Percentiles rank a stretch among this genome's conserved stretches.
Conservation (phyloP, 2,113 vertebrate species). For the Trogon melanurus region DNA sequence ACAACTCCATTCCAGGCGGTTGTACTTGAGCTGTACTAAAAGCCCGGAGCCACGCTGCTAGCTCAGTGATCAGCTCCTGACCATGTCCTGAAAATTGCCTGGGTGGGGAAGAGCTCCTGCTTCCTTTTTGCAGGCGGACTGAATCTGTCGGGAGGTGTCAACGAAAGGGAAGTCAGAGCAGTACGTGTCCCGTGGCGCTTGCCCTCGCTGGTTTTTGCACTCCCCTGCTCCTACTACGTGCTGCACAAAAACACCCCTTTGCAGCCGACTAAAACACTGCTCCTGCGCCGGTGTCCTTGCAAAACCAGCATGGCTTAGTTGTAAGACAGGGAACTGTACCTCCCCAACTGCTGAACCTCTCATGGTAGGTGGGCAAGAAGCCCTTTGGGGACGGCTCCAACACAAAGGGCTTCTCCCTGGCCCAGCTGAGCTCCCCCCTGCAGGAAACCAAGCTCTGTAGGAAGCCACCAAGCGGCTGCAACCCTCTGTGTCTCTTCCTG, state of each 20-base stretch:
- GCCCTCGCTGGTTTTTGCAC: neutral
- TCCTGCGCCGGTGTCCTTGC: neutral
- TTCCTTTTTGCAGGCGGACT: neutral
- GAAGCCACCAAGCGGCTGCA: neutral
- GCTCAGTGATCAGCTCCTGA: neutral
- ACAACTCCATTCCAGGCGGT: neutral
- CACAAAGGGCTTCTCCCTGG: neutral
- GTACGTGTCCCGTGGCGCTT: neutral
- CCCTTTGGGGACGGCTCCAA: neutral
- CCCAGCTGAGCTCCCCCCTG: neutral
- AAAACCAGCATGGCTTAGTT: neutral
- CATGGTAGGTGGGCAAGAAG: neutral
- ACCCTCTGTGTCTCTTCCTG: neutral
- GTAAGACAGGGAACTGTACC: neutral
- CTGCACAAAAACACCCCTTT: neutral
- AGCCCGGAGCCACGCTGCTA: neutral
- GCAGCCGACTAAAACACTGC: neutral
- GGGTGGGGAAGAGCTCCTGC: neutral
- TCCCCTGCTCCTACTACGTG: neutral
- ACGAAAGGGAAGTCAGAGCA: neutral
- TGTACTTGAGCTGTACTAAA: neutral
- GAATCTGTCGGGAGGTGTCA: neutral
- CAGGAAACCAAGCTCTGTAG: neutral
- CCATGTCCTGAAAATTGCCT: neutral
- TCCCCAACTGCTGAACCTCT: neutral